phyloP scores from a whole-genome alignment of 2,113 vertebrate genomes.

The Semnornis frantzii region DNA sequence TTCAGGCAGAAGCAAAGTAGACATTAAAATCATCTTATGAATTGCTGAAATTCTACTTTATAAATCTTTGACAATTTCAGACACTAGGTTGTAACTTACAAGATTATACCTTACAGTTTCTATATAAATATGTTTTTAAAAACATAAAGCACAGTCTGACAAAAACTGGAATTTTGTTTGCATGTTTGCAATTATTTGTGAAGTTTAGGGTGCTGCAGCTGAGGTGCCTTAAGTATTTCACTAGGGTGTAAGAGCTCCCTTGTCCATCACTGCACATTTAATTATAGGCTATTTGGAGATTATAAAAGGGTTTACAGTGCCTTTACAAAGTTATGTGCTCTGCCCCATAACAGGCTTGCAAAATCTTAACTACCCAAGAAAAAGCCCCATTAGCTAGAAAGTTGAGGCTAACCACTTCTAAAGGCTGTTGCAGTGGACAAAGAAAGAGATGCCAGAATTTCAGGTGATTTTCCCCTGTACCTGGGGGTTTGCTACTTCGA shows the following conservation, averaged over 20 bases:
- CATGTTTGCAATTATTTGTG: neutral
- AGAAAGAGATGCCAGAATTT: neutral
- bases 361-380: neutral
- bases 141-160: neutral
- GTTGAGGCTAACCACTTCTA: neutral
- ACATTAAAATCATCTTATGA: neutral
- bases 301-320: neutral
- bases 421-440: neutral
- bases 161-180: neutral
- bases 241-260: neutral
- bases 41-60: neutral
- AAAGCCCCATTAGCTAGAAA: neutral
- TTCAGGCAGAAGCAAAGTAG: neutral
- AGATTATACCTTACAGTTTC: neutral
- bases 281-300: neutral
- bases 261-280: neutral
- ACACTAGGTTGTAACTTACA: neutral
- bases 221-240: neutral
- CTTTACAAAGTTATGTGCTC: neutral
- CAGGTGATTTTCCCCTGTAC: neutral
- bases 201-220: neutral
- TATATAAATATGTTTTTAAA: neutral
- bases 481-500: neutral
- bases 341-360: neutral
- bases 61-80: neutral